Percentiles rank a stretch among this genome's conserved stretches.
These are phyloP conservation scores for Cataglyphis livida DNA, from an alignment of 2,888 invertebrate genomes.

Conservation along the genomic window DNA sequence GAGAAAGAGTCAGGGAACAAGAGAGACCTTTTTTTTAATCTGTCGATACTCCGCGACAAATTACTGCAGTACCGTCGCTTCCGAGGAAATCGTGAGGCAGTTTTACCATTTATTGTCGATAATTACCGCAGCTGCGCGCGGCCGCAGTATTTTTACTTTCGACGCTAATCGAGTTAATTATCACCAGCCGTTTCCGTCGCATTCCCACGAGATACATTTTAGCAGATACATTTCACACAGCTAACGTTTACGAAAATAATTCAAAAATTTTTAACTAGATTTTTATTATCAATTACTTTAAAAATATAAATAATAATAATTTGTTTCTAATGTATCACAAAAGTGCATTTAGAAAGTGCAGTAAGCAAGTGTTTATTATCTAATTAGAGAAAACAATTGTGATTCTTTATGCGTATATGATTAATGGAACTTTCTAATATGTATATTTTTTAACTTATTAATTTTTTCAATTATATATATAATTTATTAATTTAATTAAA, in stretches of 20 bases:
- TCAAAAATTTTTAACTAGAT: neutral
- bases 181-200: slow-evolving; percentile 20
- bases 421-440: neutral
- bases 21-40: slow-evolving; percentile 68
- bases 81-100: slow-evolving; percentile 39
- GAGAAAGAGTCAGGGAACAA: neutral
- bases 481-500: neutral
- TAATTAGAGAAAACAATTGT: neutral
- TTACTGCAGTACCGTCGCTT: slow-evolving; percentile 58
- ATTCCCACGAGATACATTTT: slow-evolving; percentile 16
- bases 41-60: slow-evolving; percentile 71
- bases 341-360: neutral
- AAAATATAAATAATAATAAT: neutral
- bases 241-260: neutral
- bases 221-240: neutral
- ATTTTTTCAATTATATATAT: neutral
- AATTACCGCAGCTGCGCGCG: slow-evolving; percentile 64
- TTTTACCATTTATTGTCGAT: slow-evolving; percentile 65
- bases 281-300: neutral
- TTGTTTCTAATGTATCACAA: neutral
- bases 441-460: neutral
- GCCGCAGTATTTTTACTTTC: slow-evolving; percentile 60
- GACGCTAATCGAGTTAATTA: slow-evolving; percentile 66
- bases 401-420: neutral
- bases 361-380: neutral